phyloP scores from a whole-genome alignment of 2,113 vertebrate genomes.

The Scytalopus superciliaris region DNA sequence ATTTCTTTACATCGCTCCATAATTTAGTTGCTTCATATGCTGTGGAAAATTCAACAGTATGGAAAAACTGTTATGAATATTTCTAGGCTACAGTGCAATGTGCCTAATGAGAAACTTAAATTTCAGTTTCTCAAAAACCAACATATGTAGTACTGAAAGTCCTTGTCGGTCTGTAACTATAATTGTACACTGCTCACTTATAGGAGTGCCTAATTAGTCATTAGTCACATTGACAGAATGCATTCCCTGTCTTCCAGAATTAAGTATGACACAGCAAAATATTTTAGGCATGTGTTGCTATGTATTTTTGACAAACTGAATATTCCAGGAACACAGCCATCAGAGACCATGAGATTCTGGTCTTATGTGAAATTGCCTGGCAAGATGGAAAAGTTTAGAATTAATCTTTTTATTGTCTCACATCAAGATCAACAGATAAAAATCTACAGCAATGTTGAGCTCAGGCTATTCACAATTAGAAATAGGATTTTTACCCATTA shows the following conservation, averaged over 20 bases:
- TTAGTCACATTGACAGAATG: slow-evolving; percentile 30
- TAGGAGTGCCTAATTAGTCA: slow-evolving; percentile 10
- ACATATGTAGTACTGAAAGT: neutral
- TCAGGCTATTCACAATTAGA: neutral
- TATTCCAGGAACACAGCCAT: slow-evolving; percentile 26
- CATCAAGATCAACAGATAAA: neutral
- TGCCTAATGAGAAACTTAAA: slow-evolving; percentile 21
- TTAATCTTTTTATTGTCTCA: neutral
- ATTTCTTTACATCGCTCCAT: neutral
- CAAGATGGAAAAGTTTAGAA: slow-evolving; percentile 26
- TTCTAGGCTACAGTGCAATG: slow-evolving; percentile 1
- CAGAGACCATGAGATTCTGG: slow-evolving; percentile 25
- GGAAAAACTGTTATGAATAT: neutral
- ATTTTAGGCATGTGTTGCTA: neutral
- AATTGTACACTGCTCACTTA: neutral
- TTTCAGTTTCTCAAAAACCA: neutral
- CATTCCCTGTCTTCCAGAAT: neutral
- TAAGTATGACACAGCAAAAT: slow-evolving; percentile 47
- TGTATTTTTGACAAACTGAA: neutral
- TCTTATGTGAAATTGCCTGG: slow-evolving; percentile 22
- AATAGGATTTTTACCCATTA: neutral
- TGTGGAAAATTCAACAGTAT: slow-evolving; percentile 19
- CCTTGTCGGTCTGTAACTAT: neutral
- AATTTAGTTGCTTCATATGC: slow-evolving; percentile 6
- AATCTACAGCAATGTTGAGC: neutral